These are phyloP conservation scores for Machaerirhynchus nigripectus DNA, from an alignment of 2,113 vertebrate genomes.

Conservation along the genomic window DNA sequence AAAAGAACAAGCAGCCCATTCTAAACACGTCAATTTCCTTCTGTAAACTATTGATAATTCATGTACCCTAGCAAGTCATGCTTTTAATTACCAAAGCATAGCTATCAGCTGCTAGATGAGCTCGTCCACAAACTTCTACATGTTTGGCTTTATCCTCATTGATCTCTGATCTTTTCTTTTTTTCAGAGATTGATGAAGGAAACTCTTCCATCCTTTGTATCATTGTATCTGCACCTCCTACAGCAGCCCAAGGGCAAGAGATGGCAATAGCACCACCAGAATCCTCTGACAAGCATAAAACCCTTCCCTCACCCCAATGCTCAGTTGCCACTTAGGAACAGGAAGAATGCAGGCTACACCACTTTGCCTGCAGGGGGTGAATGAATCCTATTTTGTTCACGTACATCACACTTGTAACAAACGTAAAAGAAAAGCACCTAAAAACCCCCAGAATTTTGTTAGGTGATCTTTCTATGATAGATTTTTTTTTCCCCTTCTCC, in stretches of 20 bases:
- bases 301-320: background rate
- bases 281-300: background rate
- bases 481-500: background rate
- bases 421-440: background rate
- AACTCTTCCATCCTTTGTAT: background rate
- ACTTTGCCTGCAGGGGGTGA: slow-evolving; percentile 1
- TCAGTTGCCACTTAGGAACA: background rate
- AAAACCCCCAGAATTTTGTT: background rate
- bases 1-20: background rate
- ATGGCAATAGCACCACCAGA: background rate
- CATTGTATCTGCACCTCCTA: background rate
- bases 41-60: background rate
- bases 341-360: background rate
- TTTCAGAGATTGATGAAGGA: background rate
- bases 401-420: background rate
- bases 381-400: background rate
- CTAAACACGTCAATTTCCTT: background rate
- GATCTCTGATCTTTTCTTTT: background rate
- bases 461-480: background rate
- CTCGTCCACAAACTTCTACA: background rate
- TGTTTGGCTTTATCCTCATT: background rate
- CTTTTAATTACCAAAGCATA: background rate
- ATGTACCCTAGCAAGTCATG: background rate
- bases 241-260: background rate
- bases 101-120: background rate